A percentile compares a stretch with the other conserved stretches of the same genome.
Conservation (phyloP, 2,797 vertebrate genomes). For the Alfaro cultratus region DNA sequence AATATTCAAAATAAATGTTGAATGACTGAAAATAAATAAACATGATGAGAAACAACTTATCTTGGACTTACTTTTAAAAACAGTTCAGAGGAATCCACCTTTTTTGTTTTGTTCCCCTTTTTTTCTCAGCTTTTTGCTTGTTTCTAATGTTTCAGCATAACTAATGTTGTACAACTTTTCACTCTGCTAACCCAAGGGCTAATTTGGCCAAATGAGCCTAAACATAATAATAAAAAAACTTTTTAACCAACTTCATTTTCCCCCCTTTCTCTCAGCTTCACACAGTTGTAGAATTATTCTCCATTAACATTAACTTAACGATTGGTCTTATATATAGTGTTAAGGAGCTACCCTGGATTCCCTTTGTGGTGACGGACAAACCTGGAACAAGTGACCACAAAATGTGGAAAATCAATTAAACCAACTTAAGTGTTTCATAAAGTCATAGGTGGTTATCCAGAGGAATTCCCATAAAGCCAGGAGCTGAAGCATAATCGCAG, state of each 20-base stretch:
- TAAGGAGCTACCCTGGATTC: slow-evolving; percentile 65
- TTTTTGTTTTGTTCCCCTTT: slow-evolving; percentile 4
- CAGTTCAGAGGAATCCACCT: neutral
- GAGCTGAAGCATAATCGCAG: slow-evolving; percentile 67
- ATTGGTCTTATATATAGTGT: slow-evolving; percentile 65
- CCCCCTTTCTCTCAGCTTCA: slow-evolving; percentile 6
- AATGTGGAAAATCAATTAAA: slow-evolving; percentile 88
- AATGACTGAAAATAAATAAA: too few relatives aligned
- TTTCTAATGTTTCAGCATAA: neutral
- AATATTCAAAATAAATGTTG: neutral
- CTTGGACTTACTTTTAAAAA: neutral
- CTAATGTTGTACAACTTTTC: neutral
- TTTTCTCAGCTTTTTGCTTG: neutral
- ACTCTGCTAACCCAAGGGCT: slow-evolving; percentile 5
- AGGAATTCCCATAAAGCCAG: slow-evolving; percentile 82
- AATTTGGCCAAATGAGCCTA: slow-evolving; percentile 10
- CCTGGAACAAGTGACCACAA: slow-evolving; percentile 75
- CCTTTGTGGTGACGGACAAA: slow-evolving; percentile 75
- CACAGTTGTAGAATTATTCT: slow-evolving; percentile 32
- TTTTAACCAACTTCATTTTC: slow-evolving; percentile 10
- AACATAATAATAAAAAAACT: slow-evolving; percentile 25
- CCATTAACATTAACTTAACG: slow-evolving; percentile 42
- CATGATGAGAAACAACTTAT: too few relatives aligned
- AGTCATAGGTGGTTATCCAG: slow-evolving; percentile 83
- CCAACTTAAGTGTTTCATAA: slow-evolving; percentile 86